These are phyloP conservation scores for Nowickia ferox DNA, from an alignment of 2,888 invertebrate species.

Conservation along the genomic window DNA sequence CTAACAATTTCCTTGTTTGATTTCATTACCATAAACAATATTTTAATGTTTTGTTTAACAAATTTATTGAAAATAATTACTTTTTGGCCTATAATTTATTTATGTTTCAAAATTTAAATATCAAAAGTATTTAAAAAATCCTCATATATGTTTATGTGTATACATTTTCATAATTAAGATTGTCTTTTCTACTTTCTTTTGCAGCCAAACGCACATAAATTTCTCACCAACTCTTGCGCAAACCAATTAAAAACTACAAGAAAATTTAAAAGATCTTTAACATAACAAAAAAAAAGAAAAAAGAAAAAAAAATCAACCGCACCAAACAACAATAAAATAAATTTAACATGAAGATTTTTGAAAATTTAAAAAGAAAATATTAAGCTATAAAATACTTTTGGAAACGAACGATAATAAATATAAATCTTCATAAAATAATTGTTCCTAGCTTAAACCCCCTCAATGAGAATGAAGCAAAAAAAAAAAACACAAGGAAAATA, in stretches of 20 bases:
- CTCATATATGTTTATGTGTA: no score
- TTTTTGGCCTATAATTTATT: not conserved
- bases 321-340: constrained; percentile 43
- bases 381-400: constrained; percentile 52
- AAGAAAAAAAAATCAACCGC: constrained; percentile 14
- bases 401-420: constrained; percentile 48
- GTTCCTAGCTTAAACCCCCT: not conserved
- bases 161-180: not conserved
- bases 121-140: not conserved
- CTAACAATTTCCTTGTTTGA: no score
- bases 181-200: not conserved
- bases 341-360: constrained; percentile 45
- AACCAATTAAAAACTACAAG: constrained; percentile 64
- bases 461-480: not conserved
- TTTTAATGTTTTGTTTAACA: constrained; percentile 9
- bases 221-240: constrained; percentile 63
- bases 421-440: constrained; percentile 71
- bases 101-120: not conserved
- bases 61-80: constrained; percentile 16
- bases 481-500: not conserved
- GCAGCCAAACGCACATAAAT: constrained; percentile 50
- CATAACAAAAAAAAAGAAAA: not conserved
- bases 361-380: constrained; percentile 33
- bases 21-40: not conserved
- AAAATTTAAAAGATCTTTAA: constrained; percentile 37